Conservation (phyloP, 2,113 vertebrate species). For the Vulpes vulpes region DNA sequence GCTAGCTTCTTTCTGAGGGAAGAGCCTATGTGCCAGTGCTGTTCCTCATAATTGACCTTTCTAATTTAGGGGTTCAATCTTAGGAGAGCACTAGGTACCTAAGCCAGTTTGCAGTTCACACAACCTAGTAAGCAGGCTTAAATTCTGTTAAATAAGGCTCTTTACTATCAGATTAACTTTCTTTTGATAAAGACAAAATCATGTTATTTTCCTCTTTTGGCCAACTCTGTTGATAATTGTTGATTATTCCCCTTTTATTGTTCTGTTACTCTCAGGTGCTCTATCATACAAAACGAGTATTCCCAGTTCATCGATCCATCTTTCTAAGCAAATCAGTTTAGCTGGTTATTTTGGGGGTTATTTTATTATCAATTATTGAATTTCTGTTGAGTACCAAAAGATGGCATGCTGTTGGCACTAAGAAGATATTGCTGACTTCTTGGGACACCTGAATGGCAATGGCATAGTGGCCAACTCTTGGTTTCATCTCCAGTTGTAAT, state of each 20-base stretch:
- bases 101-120: not conserved
- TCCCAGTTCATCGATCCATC: not conserved
- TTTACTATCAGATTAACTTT: not conserved
- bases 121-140: not conserved
- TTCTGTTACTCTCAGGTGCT: not conserved
- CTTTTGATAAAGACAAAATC: not conserved
- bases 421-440: not conserved
- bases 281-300: not conserved
- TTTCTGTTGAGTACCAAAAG: not conserved
- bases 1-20: not conserved
- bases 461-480: not conserved
- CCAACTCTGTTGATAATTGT: not conserved
- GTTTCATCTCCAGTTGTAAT: not conserved
- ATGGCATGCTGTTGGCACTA: not conserved
- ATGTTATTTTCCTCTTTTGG: not conserved
- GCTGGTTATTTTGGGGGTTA: not conserved
- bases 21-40: not conserved
- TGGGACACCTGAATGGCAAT: not conserved
- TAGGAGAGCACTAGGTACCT: not conserved
- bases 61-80: not conserved
- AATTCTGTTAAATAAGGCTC: not conserved
- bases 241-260: not conserved
- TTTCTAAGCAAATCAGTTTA: constrained; percentile 7
- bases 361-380: not conserved
- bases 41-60: not conserved